These are phyloP conservation scores for Triops cancriformis DNA, from an alignment of 1,140 invertebrate genomes.

Conservation along the genomic window DNA sequence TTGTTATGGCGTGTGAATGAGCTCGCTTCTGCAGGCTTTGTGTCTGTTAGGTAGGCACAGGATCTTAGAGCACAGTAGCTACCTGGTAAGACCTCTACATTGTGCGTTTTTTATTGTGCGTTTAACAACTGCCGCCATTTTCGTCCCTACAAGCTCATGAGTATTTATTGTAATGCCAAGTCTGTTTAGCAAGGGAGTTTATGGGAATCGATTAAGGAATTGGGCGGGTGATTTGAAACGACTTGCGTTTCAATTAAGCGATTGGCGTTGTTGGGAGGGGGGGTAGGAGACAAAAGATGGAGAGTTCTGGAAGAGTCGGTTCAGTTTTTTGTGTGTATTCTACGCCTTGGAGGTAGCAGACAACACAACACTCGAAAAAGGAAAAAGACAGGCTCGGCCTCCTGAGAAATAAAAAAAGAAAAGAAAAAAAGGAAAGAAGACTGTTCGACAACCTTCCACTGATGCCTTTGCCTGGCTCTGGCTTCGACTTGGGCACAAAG, in stretches of 20 bases:
- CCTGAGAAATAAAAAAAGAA: neutral
- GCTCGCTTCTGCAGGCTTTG: neutral
- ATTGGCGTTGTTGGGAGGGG: neutral
- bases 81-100: too few species aligned
- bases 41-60: too few species aligned
- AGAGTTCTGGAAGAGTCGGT: neutral
- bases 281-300: neutral
- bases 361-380: neutral
- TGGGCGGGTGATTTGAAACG: neutral
- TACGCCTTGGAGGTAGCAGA: neutral
- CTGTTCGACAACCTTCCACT: neutral
- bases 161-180: too few species aligned
- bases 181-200: neutral
- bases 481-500: constrained; percentile 3
- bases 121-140: too few species aligned
- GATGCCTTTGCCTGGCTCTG: neutral
- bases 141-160: too few species aligned
- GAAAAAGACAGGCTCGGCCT: neutral
- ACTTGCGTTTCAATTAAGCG: neutral
- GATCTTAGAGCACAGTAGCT: too few species aligned
- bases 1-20: constrained; percentile 13
- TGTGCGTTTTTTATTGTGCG: neutral
- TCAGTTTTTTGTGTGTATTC: neutral
- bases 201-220: neutral
- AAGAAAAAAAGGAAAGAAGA: neutral